These are phyloP conservation scores for Etheostoma spectabile DNA, from an alignment of 2,113 vertebrate species.

Conservation along the genomic window DNA sequence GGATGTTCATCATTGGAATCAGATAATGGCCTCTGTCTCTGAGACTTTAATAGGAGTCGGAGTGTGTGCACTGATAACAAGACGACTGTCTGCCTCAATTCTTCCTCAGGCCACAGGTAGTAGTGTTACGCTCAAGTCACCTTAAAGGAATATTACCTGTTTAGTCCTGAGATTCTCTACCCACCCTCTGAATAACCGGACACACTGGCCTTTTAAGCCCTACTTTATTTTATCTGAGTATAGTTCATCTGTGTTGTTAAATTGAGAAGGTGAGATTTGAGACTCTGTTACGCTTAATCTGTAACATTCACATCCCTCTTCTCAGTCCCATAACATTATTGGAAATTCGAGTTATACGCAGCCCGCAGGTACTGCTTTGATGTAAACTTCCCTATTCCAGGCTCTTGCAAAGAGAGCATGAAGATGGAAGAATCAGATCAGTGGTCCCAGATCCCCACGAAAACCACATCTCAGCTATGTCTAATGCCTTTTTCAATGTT, in stretches of 20 bases:
- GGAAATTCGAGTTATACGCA: slow-evolving; percentile 38
- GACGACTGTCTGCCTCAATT: slow-evolving; percentile 12
- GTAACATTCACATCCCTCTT: not conserved
- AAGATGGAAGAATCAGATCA: slow-evolving; percentile 21
- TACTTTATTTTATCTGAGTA: not conserved
- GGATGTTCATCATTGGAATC: slow-evolving; percentile 53
- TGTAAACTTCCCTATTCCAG: slow-evolving; percentile 5
- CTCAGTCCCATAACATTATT: slow-evolving; percentile 1
- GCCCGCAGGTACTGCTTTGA: slow-evolving; percentile 35
- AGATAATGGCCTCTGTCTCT: slow-evolving; percentile 53
- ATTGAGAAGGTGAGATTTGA: not conserved
- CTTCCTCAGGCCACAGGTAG: not conserved
- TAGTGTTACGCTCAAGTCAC: not conserved
- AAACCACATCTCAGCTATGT: not conserved
- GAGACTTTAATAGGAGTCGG: slow-evolving; percentile 42
- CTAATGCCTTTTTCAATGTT: not conserved
- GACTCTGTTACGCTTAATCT: not conserved
- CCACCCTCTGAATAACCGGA: not conserved
- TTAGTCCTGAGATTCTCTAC: not conserved
- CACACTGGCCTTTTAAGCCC: not conserved
- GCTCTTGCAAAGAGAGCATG: not conserved
- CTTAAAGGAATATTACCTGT: not conserved
- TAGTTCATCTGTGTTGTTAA: not conserved
- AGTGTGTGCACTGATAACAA: slow-evolving; percentile 37
- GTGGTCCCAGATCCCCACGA: not conserved